Evolutionary conservation across 2,888 invertebrate species (phyloP).

Genomic region (Boloria euphrosyne): DNA sequence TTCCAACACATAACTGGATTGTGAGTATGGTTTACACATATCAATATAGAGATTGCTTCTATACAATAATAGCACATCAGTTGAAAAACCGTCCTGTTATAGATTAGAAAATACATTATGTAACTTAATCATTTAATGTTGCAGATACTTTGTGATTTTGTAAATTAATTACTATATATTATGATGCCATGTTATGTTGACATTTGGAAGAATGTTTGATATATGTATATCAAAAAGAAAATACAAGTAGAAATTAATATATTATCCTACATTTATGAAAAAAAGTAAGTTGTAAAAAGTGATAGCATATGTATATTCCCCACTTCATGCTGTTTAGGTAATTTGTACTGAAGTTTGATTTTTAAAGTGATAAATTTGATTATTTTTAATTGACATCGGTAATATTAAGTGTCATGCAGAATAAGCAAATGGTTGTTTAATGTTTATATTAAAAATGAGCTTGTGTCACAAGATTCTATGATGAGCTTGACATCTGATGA

Average conservation of each 20-base stretch:
- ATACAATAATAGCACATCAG: constrained; percentile 51
- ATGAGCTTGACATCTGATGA: constrained; percentile 17
- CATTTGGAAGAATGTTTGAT: constrained; percentile 1
- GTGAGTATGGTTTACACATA: constrained; percentile 58
- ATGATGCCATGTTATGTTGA: constrained; percentile 7
- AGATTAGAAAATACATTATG: constrained; percentile 51
- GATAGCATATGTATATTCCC: background rate
- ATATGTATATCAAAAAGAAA: background rate
- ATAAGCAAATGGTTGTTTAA: constrained; percentile 17
- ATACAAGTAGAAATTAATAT: background rate
- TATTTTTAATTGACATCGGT: no score
- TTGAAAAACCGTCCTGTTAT: constrained; percentile 72
- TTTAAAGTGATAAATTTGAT: no score
- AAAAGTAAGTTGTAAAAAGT: background rate
- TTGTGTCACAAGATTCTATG: constrained; percentile 2
- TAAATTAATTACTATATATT: constrained; percentile 14
- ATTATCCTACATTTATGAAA: background rate
- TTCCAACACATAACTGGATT: constrained; percentile 2
- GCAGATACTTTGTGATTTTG: constrained; percentile 36
- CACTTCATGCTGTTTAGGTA: constrained; percentile 8
- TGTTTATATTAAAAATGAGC: constrained; percentile 18
- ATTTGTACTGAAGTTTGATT: background rate
- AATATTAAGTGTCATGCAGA: background rate
- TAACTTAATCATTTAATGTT: constrained; percentile 41
- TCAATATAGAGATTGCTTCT: constrained; percentile 58